Evolutionary conservation across 2,113 vertebrate genomes (phyloP).

Genomic region (Rhodinocichla rosea): DNA sequence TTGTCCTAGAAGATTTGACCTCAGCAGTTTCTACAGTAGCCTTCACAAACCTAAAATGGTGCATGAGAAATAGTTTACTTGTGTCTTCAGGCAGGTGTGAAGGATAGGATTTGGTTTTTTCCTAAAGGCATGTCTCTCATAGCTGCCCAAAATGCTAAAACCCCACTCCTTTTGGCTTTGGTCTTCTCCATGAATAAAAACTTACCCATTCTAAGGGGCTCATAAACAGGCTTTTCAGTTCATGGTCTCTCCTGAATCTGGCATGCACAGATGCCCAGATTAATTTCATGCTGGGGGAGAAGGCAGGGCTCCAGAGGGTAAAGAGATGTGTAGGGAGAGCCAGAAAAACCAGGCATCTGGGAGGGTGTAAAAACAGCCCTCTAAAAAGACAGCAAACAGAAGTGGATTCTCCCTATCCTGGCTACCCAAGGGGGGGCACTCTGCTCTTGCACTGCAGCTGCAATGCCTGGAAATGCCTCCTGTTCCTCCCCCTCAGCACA

Average conservation of each 20-base stretch:
- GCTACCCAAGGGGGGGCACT: neutral
- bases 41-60: neutral
- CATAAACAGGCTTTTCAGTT: neutral
- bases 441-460: neutral
- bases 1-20: neutral
- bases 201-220: neutral
- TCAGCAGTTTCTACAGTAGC: neutral
- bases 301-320: neutral
- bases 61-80: neutral
- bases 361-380: neutral
- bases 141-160: neutral
- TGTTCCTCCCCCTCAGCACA: neutral
- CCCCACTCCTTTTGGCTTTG: neutral
- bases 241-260: neutral
- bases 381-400: neutral
- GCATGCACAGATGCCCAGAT: accelerated
- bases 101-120: neutral
- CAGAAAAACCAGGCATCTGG: neutral
- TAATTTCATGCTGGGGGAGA: neutral
- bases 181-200: neutral
- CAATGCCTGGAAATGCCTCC: neutral
- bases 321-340: neutral
- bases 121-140: accelerated
- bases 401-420: neutral
- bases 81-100: neutral